Percentiles rank a stretch among this genome's conserved stretches.
Evolutionary conservation across 2,797 vertebrate genomes (phyloP).

Genomic region (Catamblyrhynchus diadema): DNA sequence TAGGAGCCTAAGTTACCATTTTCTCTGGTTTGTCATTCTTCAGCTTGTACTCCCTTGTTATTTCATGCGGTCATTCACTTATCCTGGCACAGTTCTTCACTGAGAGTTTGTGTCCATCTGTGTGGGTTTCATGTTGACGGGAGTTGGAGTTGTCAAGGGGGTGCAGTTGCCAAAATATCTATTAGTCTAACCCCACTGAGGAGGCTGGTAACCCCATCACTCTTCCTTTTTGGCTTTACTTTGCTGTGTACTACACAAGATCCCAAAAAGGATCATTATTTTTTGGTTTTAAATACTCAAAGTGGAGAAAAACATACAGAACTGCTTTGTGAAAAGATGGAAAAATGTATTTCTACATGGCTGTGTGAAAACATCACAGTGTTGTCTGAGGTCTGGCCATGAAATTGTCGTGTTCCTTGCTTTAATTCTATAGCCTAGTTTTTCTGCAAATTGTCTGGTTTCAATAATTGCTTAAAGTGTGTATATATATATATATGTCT

Average conservation of each 20-base stretch:
- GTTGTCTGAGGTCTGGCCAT: not conserved
- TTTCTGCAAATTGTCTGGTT: not conserved
- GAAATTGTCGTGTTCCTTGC: not conserved
- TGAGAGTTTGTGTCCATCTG: not conserved
- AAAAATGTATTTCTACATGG: not conserved
- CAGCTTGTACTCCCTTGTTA: not conserved
- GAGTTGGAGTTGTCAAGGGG: not conserved
- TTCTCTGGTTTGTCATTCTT: not conserved
- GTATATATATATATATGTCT: not conserved
- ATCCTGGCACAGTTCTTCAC: not conserved
- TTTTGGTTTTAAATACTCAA: not conserved
- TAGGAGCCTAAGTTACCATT: rapidly evolving
- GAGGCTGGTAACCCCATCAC: not conserved
- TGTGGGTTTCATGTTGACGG: not conserved
- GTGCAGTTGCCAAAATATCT: constrained; percentile 13
- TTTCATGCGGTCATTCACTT: not conserved
- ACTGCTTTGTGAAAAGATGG: not conserved
- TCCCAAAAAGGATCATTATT: not conserved
- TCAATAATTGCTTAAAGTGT: not conserved
- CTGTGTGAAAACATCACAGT: not conserved
- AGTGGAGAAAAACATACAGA: not conserved
- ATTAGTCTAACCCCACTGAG: not conserved
- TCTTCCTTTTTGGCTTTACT: not conserved
- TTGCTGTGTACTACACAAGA: not conserved
- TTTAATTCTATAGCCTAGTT: not conserved